Conservation (phyloP, 1,140 invertebrate genomes). For the Drosophila pruinosa region DNA sequence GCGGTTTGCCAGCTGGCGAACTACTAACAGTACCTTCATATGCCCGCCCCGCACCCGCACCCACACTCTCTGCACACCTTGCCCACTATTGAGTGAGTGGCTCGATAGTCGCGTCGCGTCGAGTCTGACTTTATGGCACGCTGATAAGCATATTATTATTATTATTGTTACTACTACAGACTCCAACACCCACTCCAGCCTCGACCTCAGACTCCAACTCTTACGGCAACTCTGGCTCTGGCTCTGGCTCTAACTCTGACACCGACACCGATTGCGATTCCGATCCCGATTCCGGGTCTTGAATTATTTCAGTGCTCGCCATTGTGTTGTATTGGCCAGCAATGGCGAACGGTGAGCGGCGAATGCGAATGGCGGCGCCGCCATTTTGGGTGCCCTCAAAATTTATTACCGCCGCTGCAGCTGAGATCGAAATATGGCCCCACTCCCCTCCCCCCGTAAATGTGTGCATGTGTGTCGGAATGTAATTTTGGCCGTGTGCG, state of each 20-base stretch:
- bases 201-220: neutral
- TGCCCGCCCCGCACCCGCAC: neutral
- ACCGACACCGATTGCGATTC: constrained; percentile 5
- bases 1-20: constrained; percentile 38
- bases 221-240: neutral
- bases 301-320: constrained; percentile 43
- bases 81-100: constrained; percentile 12
- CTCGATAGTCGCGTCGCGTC: constrained; percentile 41
- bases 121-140: constrained; percentile 56
- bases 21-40: constrained; percentile 6
- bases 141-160: constrained; percentile 81
- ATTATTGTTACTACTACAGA: constrained; percentile 58
- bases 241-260: neutral
- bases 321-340: constrained; percentile 37
- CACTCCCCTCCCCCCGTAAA: neutral
- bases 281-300: constrained; percentile 22
- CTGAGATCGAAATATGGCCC: constrained; percentile 26
- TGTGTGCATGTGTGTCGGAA: neutral
- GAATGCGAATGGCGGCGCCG: constrained; percentile 18
- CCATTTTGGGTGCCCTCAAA: constrained; percentile 37
- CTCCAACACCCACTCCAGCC: neutral
- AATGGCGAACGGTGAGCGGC: constrained; percentile 21
- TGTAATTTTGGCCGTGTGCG: constrained; percentile 1
- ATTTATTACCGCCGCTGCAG: constrained; percentile 38
- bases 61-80: neutral